A percentile compares a stretch with the other conserved stretches of the same genome.
Evolutionary conservation across 2,888 invertebrate species (phyloP).

Genomic region (Isotomurus palustris): DNA sequence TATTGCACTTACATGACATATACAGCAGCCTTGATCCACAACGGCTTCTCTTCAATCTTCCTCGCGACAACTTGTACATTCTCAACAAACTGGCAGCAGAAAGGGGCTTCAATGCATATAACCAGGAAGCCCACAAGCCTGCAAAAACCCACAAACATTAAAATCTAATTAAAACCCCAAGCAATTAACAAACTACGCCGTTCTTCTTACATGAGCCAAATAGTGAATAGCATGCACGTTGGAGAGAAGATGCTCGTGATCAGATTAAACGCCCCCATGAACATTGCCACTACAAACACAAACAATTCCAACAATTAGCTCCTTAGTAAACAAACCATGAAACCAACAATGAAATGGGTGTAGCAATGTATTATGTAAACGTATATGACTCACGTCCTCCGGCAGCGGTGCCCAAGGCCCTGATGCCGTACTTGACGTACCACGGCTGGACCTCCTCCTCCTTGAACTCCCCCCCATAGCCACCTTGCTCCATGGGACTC

Average conservation of each 20-base stretch:
- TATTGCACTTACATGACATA: slow-evolving; percentile 72
- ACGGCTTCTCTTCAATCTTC: slow-evolving; percentile 72
- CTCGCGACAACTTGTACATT: slow-evolving; percentile 72
- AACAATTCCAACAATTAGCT: neutral
- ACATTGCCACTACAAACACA: slow-evolving; percentile 67
- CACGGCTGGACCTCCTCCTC: slow-evolving; percentile 58
- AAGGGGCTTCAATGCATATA: slow-evolving; percentile 89
- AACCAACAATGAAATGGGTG: neutral
- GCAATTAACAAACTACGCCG: neutral
- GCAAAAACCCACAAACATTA: slow-evolving; percentile 24
- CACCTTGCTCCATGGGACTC: slow-evolving; percentile 34
- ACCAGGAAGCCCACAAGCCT: slow-evolving; percentile 79
- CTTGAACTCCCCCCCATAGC: slow-evolving; percentile 18
- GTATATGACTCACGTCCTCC: slow-evolving; percentile 65
- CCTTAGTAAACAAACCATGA: neutral
- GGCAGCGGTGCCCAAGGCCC: slow-evolving; percentile 76
- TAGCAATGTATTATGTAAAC: neutral
- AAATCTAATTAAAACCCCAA: neutral
- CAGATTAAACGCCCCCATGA: slow-evolving; percentile 73
- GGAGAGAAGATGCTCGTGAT: slow-evolving; percentile 58
- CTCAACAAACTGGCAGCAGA: slow-evolving; percentile 94
- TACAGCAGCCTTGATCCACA: slow-evolving; percentile 81
- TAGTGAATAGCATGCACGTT: slow-evolving; percentile 67
- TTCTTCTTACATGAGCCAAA: slow-evolving; percentile 68
- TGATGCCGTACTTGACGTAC: slow-evolving; percentile 83